Conservation (phyloP, 2,888 invertebrate genomes). For the Chrysodeixis includens region DNA sequence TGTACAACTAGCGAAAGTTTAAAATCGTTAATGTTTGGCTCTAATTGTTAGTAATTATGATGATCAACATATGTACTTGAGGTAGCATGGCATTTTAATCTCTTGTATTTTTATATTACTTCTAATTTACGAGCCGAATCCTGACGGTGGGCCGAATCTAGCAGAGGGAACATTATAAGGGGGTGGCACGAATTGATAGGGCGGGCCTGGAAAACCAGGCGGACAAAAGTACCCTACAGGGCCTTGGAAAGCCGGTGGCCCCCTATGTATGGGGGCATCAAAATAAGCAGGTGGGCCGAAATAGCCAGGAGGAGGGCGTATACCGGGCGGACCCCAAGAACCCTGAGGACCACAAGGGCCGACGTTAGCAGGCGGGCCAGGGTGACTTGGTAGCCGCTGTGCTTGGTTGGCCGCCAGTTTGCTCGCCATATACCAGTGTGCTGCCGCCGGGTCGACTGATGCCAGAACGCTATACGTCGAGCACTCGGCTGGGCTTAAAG, state of each 20-base stretch:
- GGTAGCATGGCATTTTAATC: constrained; percentile 17
- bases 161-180: constrained; percentile 37
- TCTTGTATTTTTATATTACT: background rate
- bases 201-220: background rate
- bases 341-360: constrained; percentile 13
- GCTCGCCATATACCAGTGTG: constrained; percentile 73
- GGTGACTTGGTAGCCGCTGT: constrained; percentile 25
- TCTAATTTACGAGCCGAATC: constrained; percentile 40
- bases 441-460: constrained; percentile 66
- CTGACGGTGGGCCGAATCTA: constrained; percentile 53
- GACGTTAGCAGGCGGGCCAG: constrained; percentile 9
- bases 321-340: constrained; percentile 37
- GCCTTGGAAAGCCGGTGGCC: background rate
- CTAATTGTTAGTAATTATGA: no score
- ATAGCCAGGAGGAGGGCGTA: background rate
- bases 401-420: constrained; percentile 67
- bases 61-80: constrained; percentile 10
- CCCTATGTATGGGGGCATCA: background rate
- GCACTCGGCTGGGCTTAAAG: constrained; percentile 68
- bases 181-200: constrained; percentile 35
- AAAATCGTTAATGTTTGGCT: no score
- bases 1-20: no score
- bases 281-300: constrained; percentile 13
- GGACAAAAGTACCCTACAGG: background rate
- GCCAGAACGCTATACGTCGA: constrained; percentile 69